These are phyloP conservation scores for Diachasma alloeum DNA, from an alignment of 1,140 invertebrate genomes.

Conservation along the genomic window DNA sequence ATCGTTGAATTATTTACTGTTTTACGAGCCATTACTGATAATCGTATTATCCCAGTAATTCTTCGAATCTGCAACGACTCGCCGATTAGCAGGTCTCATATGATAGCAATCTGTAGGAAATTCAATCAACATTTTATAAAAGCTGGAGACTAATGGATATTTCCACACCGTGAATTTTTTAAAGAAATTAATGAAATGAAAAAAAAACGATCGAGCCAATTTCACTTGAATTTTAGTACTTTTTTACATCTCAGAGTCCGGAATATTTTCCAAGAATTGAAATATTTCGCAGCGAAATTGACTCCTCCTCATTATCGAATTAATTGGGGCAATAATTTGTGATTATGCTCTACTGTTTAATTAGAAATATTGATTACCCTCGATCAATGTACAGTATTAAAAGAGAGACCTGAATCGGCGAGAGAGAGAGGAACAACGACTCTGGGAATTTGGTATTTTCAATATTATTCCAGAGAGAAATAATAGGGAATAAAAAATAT, in stretches of 20 bases:
- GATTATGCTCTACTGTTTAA: not conserved
- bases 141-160: too few species aligned
- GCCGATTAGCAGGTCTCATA: slow-evolving; percentile 21
- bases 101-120: not conserved
- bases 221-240: too few species aligned
- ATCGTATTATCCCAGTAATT: too few species aligned
- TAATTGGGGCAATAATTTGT: not conserved
- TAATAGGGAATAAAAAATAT: slow-evolving; percentile 6
- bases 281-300: not conserved
- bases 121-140: too few species aligned
- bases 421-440: not conserved
- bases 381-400: not conserved
- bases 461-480: not conserved
- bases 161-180: too few species aligned
- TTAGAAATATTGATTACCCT: not conserved
- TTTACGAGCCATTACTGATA: too few species aligned
- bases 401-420: not conserved
- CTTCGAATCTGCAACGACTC: slow-evolving; percentile 20
- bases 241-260: too few species aligned
- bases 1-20: not conserved
- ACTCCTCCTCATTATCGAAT: not conserved
- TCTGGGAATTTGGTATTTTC: not conserved
- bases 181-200: too few species aligned
- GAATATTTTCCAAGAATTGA: not conserved
- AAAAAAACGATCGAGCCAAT: too few species aligned